Evolutionary conservation across 30 jellyfish, hydroid and myxozoan species (phyloP).

Genomic region (Cassiopea andromeda): DNA sequence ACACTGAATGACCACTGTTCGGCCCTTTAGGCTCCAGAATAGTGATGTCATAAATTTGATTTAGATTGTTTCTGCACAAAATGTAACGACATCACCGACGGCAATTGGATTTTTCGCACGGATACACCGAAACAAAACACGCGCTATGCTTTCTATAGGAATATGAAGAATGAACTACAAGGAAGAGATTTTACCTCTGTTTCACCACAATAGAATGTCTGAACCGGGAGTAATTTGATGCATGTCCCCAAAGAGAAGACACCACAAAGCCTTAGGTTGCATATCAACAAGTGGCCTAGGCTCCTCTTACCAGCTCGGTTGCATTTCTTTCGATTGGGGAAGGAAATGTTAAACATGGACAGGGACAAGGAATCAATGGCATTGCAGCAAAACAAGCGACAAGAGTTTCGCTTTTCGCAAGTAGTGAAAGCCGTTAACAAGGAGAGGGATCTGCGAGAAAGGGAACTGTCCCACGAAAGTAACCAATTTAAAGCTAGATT

Average conservation of each 20-base stretch:
- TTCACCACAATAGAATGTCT: background rate
- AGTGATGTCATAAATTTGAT: background rate
- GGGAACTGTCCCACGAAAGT: conserved; percentile 63
- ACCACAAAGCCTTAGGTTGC: background rate
- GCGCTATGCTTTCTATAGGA: background rate
- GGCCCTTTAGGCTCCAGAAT: background rate
- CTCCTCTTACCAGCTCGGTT: background rate
- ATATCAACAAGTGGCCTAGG: conserved; percentile 30
- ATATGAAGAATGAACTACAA: background rate
- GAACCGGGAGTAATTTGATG: conserved; percentile 18
- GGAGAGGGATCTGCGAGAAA: conserved; percentile 52
- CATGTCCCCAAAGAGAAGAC: conserved; percentile 27
- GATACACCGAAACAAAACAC: conserved; percentile 11
- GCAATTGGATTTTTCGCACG: conserved; percentile 15
- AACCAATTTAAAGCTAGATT: conserved; percentile 46
- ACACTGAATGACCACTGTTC: conserved; percentile 27
- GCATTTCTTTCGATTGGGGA: background rate
- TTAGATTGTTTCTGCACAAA: background rate
- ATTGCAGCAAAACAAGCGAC: conserved; percentile 48
- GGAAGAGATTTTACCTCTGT: background rate
- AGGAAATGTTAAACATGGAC: conserved; percentile 5
- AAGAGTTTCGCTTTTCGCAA: conserved; percentile 65
- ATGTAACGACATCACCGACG: background rate
- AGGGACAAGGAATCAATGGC: conserved; percentile 75
- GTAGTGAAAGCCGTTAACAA: conserved; percentile 66